Base-by-base conservation (phyloP, 2,797 vertebrate species). In the Enteromius fasciolatus region DNA sequence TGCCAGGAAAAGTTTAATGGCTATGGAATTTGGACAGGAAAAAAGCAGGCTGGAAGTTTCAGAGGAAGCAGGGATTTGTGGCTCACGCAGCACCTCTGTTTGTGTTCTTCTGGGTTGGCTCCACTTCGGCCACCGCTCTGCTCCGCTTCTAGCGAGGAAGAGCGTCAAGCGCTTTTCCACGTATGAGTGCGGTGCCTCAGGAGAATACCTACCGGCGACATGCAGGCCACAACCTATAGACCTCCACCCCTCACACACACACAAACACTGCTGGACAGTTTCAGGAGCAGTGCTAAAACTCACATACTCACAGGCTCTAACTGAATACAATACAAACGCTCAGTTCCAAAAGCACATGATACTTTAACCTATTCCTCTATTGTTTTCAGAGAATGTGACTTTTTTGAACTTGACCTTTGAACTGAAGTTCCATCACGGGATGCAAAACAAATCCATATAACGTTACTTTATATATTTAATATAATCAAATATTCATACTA, bases 1-100 rank as follows among this genome's bases (percentile, higher is more conserved):
- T 92, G 96, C 96, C 97, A 97, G 96, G 96, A 97, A 83, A 97
- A 97, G 95, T 96, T 95, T 97, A 95, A 97, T 96, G 95, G 95
- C 96, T 96, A 94, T 97, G 96, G 97, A 98, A 97, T 98, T 95
- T 94, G 94, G 94, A 96, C 94, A 95, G 96, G 95, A 95, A 95
- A 94, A 94, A 94, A 94, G 94, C 93, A 78, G 89, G 88, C 94
- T 96, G 95, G 95, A 96, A 95, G 94, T 96, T 96, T 96, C 95
- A 96, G 95, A 95, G 95, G 96, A 96, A 97, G 95, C 89, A 89
- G 93, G 94, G 95, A 95, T 96, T 94, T 93, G 93, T 92, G 94
- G 94, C 92, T 93, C 94, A 93, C 93, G 87, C 92, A 93, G 94
- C 85, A 93, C 94, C 95, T 95, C 96, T 96, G 94, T 96, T 96